A percentile compares a stretch with the other conserved stretches of the same genome.
Evolutionary conservation across 2,797 vertebrate species (phyloP).

Genomic region (Distichodus sexfasciatus): DNA sequence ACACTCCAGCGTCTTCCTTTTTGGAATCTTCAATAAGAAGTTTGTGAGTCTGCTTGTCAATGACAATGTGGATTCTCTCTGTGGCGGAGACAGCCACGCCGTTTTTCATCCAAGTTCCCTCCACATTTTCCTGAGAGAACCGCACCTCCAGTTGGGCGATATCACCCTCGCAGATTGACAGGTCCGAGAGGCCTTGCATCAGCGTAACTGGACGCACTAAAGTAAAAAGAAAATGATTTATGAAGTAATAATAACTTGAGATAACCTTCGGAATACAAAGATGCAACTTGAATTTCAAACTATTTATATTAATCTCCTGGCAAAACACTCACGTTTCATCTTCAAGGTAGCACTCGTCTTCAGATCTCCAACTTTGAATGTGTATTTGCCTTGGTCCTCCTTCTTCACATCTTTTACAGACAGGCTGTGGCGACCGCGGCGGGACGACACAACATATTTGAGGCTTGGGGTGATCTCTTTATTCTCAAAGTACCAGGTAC

Average conservation of each 20-base stretch:
- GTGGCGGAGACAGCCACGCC: conserved; percentile 82
- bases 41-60: conserved; percentile 93
- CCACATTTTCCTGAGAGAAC: conserved; percentile 93
- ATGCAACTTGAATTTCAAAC: no score
- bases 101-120: conserved; percentile 93
- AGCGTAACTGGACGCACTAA: conserved; percentile 91
- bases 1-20: conserved; percentile 85
- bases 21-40: conserved; percentile 90
- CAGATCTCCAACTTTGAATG: conserved; percentile 83
- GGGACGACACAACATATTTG: conserved; percentile 86
- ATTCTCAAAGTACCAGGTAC: conserved; percentile 88
- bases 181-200: conserved; percentile 89
- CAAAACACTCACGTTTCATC: conserved; percentile 85
- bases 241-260: no score
- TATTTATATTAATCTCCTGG: no score
- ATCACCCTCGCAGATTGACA: conserved; percentile 94
- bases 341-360: conserved; percentile 87
- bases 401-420: conserved; percentile 90
- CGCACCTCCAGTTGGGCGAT: conserved; percentile 95
- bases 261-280: no score
- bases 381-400: conserved; percentile 94
- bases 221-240: background rate
- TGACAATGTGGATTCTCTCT: conserved; percentile 89
- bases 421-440: conserved; percentile 90
- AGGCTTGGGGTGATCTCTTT: conserved; percentile 80